Evolutionary conservation across 2,797 vertebrate species (phyloP).

Genomic region (Natrix natrix): DNA sequence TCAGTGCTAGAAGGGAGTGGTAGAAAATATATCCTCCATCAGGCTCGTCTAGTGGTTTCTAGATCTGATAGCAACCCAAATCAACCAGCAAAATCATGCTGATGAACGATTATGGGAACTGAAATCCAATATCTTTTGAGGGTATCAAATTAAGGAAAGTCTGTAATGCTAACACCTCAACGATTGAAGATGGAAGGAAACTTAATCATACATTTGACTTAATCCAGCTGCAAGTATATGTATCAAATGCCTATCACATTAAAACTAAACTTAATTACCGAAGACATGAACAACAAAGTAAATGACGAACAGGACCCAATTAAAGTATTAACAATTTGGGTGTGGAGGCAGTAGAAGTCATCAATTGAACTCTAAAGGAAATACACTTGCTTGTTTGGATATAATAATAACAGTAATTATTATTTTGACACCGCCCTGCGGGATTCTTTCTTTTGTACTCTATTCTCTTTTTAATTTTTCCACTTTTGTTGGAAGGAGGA

Average conservation of each 20-base stretch:
- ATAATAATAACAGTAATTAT: constrained; percentile 40
- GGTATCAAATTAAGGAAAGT: neutral
- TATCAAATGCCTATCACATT: constrained; percentile 44
- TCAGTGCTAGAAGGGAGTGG: too few relatives aligned
- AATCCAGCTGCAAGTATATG: neutral
- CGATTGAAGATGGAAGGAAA: too few relatives aligned
- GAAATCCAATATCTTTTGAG: neutral
- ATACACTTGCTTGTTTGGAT: constrained; percentile 64
- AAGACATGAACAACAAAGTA: constrained; percentile 70
- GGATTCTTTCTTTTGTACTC: constrained; percentile 43
- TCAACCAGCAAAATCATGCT: neutral
- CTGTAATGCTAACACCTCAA: too few relatives aligned
- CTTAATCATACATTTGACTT: neutral
- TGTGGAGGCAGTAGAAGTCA: constrained; percentile 64
- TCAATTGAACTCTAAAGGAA: constrained; percentile 63
- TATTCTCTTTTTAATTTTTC: constrained; percentile 62
- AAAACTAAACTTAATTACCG: constrained; percentile 62
- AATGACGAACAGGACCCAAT: constrained; percentile 66
- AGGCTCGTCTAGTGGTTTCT: neutral
- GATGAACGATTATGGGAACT: neutral
- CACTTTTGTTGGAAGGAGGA: constrained; percentile 62
- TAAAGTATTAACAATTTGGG: constrained; percentile 70
- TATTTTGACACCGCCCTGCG: constrained; percentile 44
- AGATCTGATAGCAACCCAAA: neutral
- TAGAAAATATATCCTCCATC: neutral